Conservation (phyloP, 2,113 vertebrate species). For the Mustelus asterias region DNA sequence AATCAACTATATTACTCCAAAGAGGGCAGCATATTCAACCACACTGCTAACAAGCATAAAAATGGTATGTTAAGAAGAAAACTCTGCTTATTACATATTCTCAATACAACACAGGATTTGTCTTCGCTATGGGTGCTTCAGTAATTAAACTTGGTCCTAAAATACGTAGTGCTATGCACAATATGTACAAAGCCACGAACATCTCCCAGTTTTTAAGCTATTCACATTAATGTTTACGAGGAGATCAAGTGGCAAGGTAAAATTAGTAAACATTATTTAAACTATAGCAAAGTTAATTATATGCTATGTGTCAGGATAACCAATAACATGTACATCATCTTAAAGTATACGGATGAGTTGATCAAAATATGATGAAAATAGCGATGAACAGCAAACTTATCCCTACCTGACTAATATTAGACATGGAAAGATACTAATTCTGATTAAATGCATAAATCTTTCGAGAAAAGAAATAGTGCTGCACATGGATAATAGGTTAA, state of each 20-base stretch:
- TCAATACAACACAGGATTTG: neutral
- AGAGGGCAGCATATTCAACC: neutral
- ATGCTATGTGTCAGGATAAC: neutral
- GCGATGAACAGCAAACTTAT: neutral
- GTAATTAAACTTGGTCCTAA: neutral
- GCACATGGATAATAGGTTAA: no score
- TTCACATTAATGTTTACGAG: neutral
- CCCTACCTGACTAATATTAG: neutral
- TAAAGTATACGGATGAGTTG: neutral
- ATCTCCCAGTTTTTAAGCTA: neutral
- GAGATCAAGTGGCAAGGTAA: neutral
- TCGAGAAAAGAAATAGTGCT: neutral
- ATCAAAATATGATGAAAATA: neutral
- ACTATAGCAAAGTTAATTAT: constrained; percentile 14
- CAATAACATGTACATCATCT: neutral
- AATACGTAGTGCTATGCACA: neutral
- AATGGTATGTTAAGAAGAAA: neutral
- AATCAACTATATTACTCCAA: neutral
- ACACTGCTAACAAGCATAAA: neutral
- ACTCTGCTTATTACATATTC: neutral
- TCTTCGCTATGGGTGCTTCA: neutral
- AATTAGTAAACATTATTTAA: neutral
- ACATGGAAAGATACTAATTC: neutral
- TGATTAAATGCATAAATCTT: neutral
- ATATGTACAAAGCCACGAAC: neutral